A percentile compares a stretch with the other conserved stretches of the same genome.
Conservation (phyloP, 2,888 invertebrate genomes). For the Amphipyra tragopoginis region DNA sequence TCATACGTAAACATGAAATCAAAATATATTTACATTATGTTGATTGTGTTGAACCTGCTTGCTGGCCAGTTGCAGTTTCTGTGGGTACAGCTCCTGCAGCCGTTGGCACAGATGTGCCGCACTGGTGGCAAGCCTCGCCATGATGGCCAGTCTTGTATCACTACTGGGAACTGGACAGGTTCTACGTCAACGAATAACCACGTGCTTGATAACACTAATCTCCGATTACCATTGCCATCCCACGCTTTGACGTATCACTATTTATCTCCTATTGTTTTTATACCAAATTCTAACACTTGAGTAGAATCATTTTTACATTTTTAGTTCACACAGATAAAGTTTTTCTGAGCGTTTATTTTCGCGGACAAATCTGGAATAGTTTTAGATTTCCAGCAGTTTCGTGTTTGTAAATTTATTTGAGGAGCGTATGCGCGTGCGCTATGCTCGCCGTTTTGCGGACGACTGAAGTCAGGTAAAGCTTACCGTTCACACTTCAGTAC, state of each 20-base stretch:
- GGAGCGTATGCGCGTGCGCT: slow-evolving; percentile 55
- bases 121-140: slow-evolving; percentile 82
- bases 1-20: too few species aligned
- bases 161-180: slow-evolving; percentile 21
- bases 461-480: slow-evolving; percentile 51
- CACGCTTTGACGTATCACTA: slow-evolving; percentile 47
- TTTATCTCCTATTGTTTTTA: slow-evolving; percentile 49
- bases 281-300: slow-evolving; percentile 41
- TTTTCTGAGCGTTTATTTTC: slow-evolving; percentile 10
- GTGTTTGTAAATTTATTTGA: slow-evolving; percentile 6
- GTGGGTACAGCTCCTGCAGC: slow-evolving; percentile 84
- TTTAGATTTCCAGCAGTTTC: slow-evolving; percentile 1
- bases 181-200: slow-evolving; percentile 43
- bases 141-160: slow-evolving; percentile 48
- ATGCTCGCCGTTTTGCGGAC: slow-evolving; percentile 41
- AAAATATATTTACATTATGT: slow-evolving; percentile 43
- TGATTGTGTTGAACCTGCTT: slow-evolving; percentile 71
- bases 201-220: slow-evolving; percentile 65
- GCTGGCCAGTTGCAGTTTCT: slow-evolving; percentile 73
- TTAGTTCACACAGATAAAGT: slow-evolving; percentile 29
- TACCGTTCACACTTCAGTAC: slow-evolving; percentile 29
- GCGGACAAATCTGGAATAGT: not conserved
- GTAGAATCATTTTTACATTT: slow-evolving; percentile 9
- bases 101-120: slow-evolving; percentile 83
- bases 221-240: slow-evolving; percentile 51